Evolutionary conservation across 2,113 vertebrate genomes (phyloP).

Genomic region (Hydrolagus affinis): DNA sequence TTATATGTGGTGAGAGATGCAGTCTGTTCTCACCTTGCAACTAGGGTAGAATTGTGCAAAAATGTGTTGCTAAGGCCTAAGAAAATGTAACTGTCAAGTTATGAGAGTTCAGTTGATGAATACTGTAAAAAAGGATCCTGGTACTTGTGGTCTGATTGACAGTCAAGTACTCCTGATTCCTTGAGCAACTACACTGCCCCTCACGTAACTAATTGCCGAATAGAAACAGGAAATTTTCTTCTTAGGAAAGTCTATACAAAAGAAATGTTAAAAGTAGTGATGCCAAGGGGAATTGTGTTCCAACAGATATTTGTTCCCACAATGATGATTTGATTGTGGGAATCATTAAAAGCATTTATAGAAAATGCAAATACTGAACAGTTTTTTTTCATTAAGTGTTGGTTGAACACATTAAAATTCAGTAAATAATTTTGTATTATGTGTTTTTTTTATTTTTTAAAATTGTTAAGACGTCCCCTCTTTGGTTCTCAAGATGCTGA

Average conservation of each 20-base stretch:
- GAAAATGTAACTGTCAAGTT: not conserved
- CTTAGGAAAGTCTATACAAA: not conserved
- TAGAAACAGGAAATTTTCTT: not conserved
- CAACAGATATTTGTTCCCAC: not conserved
- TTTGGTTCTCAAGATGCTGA: not conserved
- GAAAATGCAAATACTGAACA: not conserved
- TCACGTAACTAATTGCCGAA: not conserved
- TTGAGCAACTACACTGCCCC: not conserved
- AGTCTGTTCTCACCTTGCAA: not conserved
- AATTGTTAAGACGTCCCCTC: too few relatives aligned
- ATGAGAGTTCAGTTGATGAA: not conserved
- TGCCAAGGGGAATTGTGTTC: not conserved
- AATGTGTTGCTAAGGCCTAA: not conserved
- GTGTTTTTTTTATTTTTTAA: too few relatives aligned
- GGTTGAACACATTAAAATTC: not conserved
- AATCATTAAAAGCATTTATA: not conserved
- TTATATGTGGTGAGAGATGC: not conserved
- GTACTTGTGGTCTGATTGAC: not conserved
- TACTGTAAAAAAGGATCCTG: conserved; percentile 9
- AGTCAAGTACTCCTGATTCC: not conserved
- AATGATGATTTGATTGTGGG: not conserved
- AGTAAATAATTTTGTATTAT: not conserved
- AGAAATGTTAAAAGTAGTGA: not conserved
- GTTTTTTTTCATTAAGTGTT: not conserved
- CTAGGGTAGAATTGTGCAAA: not conserved